Percentiles rank a stretch among this genome's conserved stretches.
phyloP scores from a whole-genome alignment of 1,140 invertebrate species.

The Drosophila oshimai region DNA sequence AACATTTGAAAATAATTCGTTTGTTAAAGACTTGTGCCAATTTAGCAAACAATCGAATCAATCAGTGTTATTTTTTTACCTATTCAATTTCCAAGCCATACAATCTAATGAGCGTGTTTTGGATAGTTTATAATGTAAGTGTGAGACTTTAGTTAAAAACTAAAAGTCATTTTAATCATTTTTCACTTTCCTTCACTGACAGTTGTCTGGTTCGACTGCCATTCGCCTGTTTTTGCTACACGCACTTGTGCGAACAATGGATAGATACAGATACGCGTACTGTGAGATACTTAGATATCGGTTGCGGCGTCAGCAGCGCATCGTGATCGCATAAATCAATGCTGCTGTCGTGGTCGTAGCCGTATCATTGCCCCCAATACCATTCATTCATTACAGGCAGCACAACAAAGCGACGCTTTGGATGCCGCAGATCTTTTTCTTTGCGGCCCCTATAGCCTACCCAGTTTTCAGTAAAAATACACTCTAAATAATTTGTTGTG shows the following conservation, averaged over 20 bases:
- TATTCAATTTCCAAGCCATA: neutral
- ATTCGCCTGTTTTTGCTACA: slow-evolving; percentile 39
- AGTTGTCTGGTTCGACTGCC: neutral
- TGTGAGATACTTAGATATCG: slow-evolving; percentile 31
- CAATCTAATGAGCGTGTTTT: slow-evolving; percentile 5
- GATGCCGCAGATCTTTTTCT: slow-evolving; percentile 51
- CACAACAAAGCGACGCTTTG: slow-evolving; percentile 57
- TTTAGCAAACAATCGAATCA: slow-evolving; percentile 2
- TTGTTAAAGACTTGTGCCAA: neutral
- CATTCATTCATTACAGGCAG: slow-evolving; percentile 43
- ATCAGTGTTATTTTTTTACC: neutral
- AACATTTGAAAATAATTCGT: neutral
- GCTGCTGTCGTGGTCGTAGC: slow-evolving; percentile 39
- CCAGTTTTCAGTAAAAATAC: slow-evolving; percentile 8
- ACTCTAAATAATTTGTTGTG: neutral
- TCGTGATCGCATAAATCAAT: slow-evolving; percentile 72
- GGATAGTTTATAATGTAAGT: slow-evolving; percentile 9
- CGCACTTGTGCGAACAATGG: slow-evolving; percentile 62
- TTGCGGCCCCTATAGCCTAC: slow-evolving; percentile 19
- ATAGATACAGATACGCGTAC: slow-evolving; percentile 39
- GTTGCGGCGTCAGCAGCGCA: slow-evolving; percentile 25
- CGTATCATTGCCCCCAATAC: slow-evolving; percentile 72
- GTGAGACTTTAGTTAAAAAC: slow-evolving; percentile 12
- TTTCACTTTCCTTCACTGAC: slow-evolving; percentile 38
- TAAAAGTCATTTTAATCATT: slow-evolving; percentile 20